phyloP scores from a whole-genome alignment of 2,888 invertebrate species.

The Hemaris fuciformis region DNA sequence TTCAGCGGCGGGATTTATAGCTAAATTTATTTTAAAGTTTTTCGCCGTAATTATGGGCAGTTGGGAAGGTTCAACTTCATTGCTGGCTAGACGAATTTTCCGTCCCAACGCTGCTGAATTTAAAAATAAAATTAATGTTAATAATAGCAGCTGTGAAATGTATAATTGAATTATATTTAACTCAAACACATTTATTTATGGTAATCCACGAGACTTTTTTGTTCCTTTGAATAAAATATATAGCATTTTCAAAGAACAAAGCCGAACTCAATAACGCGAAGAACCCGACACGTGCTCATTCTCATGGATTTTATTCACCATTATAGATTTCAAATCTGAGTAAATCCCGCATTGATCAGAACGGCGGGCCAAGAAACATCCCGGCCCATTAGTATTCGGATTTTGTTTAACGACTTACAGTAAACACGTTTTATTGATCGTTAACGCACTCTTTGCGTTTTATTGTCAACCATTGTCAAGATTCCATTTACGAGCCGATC shows the following conservation, averaged over 20 bases:
- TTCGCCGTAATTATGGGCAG: neutral
- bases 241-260: neutral
- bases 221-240: neutral
- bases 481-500: slow-evolving; percentile 64
- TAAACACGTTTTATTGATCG: slow-evolving; percentile 74
- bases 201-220: too few species aligned
- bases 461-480: slow-evolving; percentile 72
- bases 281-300: slow-evolving; percentile 7
- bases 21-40: neutral
- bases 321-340: slow-evolving; percentile 9
- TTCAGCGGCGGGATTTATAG: neutral
- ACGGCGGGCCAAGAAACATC: slow-evolving; percentile 20
- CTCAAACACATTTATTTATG: too few species aligned
- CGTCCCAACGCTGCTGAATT: neutral
- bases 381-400: slow-evolving; percentile 45
- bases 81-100: neutral
- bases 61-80: neutral
- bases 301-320: slow-evolving; percentile 2
- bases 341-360: slow-evolving; percentile 4
- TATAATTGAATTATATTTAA: too few species aligned
- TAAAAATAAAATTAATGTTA: neutral
- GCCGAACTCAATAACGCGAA: neutral
- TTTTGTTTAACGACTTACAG: slow-evolving; percentile 59
- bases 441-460: slow-evolving; percentile 77
- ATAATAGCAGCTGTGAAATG: too few species aligned